Evolutionary conservation across 2,797 vertebrate species (phyloP).

Genomic region (Myioborus miniatus): DNA sequence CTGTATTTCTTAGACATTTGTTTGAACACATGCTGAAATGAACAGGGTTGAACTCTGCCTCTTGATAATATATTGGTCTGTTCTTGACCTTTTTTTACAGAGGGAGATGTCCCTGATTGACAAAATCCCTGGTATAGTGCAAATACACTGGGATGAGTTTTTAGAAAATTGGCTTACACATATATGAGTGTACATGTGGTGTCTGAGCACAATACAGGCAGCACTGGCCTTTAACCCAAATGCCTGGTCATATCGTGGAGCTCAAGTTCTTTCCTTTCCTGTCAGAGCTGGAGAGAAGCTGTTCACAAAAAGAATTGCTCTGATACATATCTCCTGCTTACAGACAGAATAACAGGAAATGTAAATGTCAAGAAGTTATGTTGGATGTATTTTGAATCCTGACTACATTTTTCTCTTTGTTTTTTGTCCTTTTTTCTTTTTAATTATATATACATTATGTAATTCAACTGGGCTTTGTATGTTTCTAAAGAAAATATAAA

Average conservation of each 20-base stretch:
- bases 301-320: neutral
- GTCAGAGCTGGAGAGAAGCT: neutral
- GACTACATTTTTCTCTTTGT: neutral
- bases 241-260: neutral
- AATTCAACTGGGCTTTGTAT: neutral
- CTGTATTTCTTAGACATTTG: neutral
- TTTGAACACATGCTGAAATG: neutral
- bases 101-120: neutral
- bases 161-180: neutral
- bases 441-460: neutral
- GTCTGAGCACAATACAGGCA: neutral
- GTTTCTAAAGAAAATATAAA: neutral
- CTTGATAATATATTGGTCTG: neutral
- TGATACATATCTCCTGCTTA: neutral
- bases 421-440: neutral
- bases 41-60: neutral
- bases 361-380: neutral
- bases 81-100: neutral
- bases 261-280: neutral
- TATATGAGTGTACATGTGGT: too few relatives aligned
- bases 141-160: neutral
- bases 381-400: neutral
- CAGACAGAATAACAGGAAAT: neutral
- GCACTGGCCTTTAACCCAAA: neutral
- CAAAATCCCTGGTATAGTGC: too few relatives aligned